phyloP scores from a whole-genome alignment of 1,140 invertebrate species.

The Cyphomyrmex costatus region DNA sequence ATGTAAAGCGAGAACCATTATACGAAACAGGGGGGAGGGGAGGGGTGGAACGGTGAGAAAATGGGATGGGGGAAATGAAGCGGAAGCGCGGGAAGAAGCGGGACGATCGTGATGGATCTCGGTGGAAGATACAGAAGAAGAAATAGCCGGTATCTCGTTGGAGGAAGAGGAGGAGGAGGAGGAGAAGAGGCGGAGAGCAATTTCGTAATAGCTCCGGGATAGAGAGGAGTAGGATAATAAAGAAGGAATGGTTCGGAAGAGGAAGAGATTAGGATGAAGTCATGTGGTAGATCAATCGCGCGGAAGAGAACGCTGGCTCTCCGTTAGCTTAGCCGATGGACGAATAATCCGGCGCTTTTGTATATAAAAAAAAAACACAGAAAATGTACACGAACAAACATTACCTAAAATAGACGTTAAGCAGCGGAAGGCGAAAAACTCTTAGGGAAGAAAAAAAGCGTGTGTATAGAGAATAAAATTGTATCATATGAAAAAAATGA shows the following conservation, averaged over 20 bases:
- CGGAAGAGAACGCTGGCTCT: slow-evolving; percentile 67
- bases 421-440: slow-evolving; percentile 61
- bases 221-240: slow-evolving; percentile 34
- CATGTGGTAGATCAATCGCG: slow-evolving; percentile 71
- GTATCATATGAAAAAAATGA: slow-evolving; percentile 80
- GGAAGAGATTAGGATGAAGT: slow-evolving; percentile 57
- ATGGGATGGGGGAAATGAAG: slow-evolving; percentile 29
- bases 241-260: slow-evolving; percentile 56
- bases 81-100: slow-evolving; percentile 40
- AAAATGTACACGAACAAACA: slow-evolving; percentile 64
- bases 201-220: slow-evolving; percentile 45
- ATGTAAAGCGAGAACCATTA: slow-evolving; percentile 44
- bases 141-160: slow-evolving; percentile 36
- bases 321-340: slow-evolving; percentile 77
- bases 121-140: slow-evolving; percentile 60
- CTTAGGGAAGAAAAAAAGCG: slow-evolving; percentile 57
- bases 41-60: slow-evolving; percentile 34
- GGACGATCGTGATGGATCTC: slow-evolving; percentile 62
- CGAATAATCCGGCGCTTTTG: slow-evolving; percentile 76
- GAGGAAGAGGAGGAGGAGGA: not conserved
- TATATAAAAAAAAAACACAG: slow-evolving; percentile 73
- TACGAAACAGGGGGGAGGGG: slow-evolving; percentile 13
- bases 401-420: slow-evolving; percentile 70
- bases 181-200: slow-evolving; percentile 14
- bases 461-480: slow-evolving; percentile 81